A percentile compares a stretch with the other conserved stretches of the same genome.
Evolutionary conservation across 2,113 vertebrate species (phyloP).

Genomic region (Pan troglodytes): DNA sequence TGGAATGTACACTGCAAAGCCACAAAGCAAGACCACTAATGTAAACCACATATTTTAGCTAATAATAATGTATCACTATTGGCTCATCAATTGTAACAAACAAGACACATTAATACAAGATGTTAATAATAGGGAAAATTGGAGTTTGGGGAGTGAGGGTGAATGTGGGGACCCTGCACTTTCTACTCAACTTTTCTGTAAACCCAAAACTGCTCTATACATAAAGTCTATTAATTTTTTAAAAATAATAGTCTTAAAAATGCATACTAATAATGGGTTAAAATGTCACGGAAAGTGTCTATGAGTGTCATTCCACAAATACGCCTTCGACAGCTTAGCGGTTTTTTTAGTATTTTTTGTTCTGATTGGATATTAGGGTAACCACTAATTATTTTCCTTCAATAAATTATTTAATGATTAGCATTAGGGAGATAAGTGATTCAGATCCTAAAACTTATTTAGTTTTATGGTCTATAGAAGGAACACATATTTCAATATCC

Average conservation of each 20-base stretch:
- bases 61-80: no score
- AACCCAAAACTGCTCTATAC: not conserved
- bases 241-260: not conserved
- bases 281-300: not conserved
- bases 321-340: not conserved
- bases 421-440: not conserved
- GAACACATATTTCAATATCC: not conserved
- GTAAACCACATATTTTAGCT: not conserved
- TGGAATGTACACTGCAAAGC: not conserved
- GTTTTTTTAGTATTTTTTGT: not conserved
- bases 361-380: not conserved
- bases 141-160: accelerated
- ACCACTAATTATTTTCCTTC: not conserved
- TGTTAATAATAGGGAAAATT: not conserved
- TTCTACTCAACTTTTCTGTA: not conserved
- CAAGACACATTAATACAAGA: not conserved
- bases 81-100: not conserved
- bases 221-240: not conserved
- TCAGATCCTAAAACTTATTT: not conserved
- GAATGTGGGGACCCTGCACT: accelerated
- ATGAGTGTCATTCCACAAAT: not conserved
- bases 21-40: not conserved
- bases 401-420: not conserved
- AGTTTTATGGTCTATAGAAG: not conserved
- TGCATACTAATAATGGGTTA: not conserved